Conservation (phyloP, 2,888 invertebrate species). For the Drosophila merina region DNA sequence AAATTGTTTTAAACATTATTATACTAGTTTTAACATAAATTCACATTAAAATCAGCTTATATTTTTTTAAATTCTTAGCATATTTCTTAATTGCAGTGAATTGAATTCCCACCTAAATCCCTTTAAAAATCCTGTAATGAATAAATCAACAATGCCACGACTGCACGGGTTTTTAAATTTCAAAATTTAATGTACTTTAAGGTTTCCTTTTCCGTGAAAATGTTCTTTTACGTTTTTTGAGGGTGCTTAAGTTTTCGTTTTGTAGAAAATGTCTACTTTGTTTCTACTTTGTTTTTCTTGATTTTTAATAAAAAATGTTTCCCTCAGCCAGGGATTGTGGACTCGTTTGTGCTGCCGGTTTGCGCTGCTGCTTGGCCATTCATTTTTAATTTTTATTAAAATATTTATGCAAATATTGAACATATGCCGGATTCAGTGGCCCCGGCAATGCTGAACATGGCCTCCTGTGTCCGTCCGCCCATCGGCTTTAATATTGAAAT, state of each 20-base stretch:
- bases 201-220: background rate
- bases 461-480: slow-evolving; percentile 15
- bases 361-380: slow-evolving; percentile 55
- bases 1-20: no score
- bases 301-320: slow-evolving; percentile 56
- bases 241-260: slow-evolving; percentile 38
- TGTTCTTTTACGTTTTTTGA: slow-evolving; percentile 16
- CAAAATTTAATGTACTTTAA: background rate
- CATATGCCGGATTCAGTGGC: slow-evolving; percentile 59
- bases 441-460: background rate
- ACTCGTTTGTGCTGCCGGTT: slow-evolving; percentile 11
- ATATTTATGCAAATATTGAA: slow-evolving; percentile 79
- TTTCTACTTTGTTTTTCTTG: slow-evolving; percentile 41
- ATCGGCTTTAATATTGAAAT: slow-evolving; percentile 62
- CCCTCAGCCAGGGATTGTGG: slow-evolving; percentile 44
- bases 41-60: no score
- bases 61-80: no score
- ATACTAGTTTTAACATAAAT: no score
- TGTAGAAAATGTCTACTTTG: background rate
- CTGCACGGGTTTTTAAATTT: background rate
- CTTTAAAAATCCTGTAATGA: no score
- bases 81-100: no score
- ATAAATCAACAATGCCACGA: background rate
- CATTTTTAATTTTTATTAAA: slow-evolving; percentile 79
- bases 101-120: no score